Evolutionary conservation across 2,888 invertebrate genomes (phyloP).

Genomic region (Drosophila merina): DNA sequence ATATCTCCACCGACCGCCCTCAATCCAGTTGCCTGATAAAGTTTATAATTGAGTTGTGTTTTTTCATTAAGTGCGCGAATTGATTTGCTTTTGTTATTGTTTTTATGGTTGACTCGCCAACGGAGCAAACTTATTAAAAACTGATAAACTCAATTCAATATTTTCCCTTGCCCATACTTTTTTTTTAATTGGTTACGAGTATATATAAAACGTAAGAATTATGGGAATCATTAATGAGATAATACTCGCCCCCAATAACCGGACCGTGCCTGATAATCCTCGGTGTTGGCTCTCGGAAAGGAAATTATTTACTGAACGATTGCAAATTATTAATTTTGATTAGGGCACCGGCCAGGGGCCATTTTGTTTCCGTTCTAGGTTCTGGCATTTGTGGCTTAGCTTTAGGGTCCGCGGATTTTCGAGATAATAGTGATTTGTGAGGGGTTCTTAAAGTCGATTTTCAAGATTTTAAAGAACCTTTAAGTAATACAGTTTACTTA

Average conservation of each 20-base stretch:
- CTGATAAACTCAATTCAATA: conserved; percentile 57
- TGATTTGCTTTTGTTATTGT: conserved; percentile 61
- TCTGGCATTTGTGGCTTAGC: conserved; percentile 6
- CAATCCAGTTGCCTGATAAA: conserved; percentile 56
- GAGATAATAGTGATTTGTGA: conserved; percentile 12
- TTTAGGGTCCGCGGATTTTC: conserved; percentile 7
- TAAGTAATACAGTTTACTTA: neutral
- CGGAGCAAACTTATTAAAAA: conserved; percentile 73
- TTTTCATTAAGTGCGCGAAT: conserved; percentile 77
- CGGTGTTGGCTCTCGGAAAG: conserved; percentile 45
- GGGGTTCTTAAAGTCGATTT: neutral
- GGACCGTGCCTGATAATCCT: conserved; percentile 21
- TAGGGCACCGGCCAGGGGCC: conserved; percentile 3
- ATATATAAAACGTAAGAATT: conserved; percentile 27
- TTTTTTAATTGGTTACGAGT: conserved; percentile 23
- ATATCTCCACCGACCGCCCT: conserved; percentile 4
- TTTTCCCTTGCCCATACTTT: conserved; percentile 2
- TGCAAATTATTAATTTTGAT: conserved; percentile 59
- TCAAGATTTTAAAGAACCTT: neutral
- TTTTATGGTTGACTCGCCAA: conserved; percentile 31
- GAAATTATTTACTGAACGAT: conserved; percentile 61
- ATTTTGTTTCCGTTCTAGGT: conserved; percentile 17
- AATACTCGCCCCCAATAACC: conserved; percentile 4
- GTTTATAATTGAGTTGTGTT: conserved; percentile 77
- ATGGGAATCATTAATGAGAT: conserved; percentile 31